Percentiles rank a stretch among this genome's conserved stretches.
phyloP scores from a whole-genome alignment of 2,888 invertebrate species.

The Lepetodrilus schrolli region DNA sequence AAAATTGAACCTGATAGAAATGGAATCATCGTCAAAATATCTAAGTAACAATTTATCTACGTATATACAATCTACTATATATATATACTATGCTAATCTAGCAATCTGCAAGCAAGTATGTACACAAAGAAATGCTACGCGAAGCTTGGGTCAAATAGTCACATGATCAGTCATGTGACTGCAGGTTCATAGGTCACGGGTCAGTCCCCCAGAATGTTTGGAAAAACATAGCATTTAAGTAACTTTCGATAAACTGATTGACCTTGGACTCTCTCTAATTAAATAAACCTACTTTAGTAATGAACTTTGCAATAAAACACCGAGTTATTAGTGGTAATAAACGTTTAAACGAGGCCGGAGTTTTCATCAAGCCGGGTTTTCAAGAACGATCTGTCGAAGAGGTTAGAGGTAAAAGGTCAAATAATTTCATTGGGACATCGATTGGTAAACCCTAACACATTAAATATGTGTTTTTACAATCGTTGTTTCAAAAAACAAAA shows the following conservation, averaged over 20 bases:
- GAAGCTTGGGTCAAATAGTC: conserved; percentile 46
- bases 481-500: no score
- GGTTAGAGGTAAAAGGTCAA: conserved; percentile 7
- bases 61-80: background rate
- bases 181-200: background rate
- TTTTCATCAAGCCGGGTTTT: conserved; percentile 6
- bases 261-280: no score
- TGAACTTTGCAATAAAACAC: no score
- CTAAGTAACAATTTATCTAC: background rate
- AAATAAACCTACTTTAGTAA: no score
- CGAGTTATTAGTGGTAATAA: no score
- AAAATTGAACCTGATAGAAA: background rate
- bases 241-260: no score
- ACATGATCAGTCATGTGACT: conserved; percentile 52
- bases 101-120: conserved; percentile 15
- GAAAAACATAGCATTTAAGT: no score
- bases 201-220: no score
- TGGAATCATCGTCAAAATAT: background rate
- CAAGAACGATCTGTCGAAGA: background rate
- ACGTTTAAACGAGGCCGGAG: no score
- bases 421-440: background rate
- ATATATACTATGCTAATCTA: background rate
- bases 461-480: no score
- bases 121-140: conserved; percentile 30
- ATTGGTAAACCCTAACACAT: background rate